Evolutionary conservation across 2,113 vertebrate species (phyloP).

Genomic region (Ciconia stormi): DNA sequence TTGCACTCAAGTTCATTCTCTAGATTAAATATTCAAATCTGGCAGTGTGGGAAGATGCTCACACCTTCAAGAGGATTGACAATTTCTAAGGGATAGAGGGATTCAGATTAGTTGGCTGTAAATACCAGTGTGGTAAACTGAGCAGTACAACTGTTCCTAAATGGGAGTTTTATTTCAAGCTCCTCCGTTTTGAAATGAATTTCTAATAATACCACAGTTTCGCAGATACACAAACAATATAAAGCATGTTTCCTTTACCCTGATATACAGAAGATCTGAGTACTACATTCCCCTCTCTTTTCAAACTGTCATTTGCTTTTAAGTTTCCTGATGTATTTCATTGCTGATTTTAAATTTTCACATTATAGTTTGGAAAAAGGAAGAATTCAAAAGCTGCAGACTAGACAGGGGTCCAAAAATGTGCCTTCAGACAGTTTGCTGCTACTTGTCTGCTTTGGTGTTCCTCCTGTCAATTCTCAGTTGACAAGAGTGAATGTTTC

Average conservation of each 20-base stretch:
- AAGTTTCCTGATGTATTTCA: neutral
- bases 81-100: neutral
- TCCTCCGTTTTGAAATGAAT: neutral
- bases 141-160: neutral
- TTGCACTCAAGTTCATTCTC: neutral
- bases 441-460: neutral
- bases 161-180: slow-evolving; percentile 1
- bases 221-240: neutral
- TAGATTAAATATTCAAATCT: slow-evolving; percentile 35
- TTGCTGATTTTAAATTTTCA: neutral
- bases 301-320: neutral
- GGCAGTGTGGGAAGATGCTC: slow-evolving; percentile 21
- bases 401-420: neutral
- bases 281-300: neutral
- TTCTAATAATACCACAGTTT: neutral
- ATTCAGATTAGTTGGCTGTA: neutral
- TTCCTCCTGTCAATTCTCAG: neutral
- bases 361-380: neutral
- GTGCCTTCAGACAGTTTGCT: neutral
- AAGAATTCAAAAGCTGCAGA: neutral
- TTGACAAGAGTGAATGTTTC: neutral
- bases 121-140: neutral
- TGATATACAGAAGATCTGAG: neutral
- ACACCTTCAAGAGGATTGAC: neutral
- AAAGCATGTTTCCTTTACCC: neutral